A percentile compares a stretch with the other conserved stretches of the same genome.
Conservation (phyloP, 53 echinoderm and acorn worm species). For the Temnopleurus reevesii region DNA sequence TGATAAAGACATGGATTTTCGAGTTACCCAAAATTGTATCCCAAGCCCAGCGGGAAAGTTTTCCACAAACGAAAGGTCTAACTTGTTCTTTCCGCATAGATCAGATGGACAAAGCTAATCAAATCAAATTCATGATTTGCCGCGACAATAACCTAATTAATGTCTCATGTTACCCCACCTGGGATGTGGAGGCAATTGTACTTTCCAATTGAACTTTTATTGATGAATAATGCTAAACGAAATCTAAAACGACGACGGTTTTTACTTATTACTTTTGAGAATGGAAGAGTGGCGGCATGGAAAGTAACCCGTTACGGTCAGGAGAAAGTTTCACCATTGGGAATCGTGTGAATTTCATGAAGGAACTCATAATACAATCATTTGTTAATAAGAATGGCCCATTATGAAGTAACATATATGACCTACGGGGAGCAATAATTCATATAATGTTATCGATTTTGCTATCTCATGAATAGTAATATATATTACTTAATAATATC, state of each 20-base stretch:
- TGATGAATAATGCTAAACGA: background rate
- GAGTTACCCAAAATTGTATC: background rate
- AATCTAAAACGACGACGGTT: slow-evolving; percentile 6
- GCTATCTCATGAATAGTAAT: too few species aligned
- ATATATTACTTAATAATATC: too few species aligned
- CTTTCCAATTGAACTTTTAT: background rate
- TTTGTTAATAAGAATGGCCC: too few species aligned
- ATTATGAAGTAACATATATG: too few species aligned
- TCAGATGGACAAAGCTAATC: slow-evolving; percentile 43
- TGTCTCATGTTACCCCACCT: slow-evolving; percentile 34
- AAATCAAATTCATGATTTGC: slow-evolving; percentile 26
- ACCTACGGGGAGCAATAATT: too few species aligned
- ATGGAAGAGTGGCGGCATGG: background rate
- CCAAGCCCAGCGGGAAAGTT: background rate
- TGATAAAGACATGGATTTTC: too few species aligned
- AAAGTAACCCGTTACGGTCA: background rate
- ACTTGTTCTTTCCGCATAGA: slow-evolving; percentile 2
- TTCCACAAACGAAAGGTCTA: background rate
- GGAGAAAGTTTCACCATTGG: background rate
- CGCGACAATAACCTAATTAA: slow-evolving; percentile 51
- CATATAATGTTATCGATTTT: too few species aligned
- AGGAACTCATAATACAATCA: background rate
- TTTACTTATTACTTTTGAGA: background rate
- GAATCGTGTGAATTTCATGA: background rate
- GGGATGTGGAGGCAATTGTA: slow-evolving; percentile 5